Base-by-base conservation (phyloP, 2,888 invertebrate genomes). In the Agapetus fuscipes region DNA sequence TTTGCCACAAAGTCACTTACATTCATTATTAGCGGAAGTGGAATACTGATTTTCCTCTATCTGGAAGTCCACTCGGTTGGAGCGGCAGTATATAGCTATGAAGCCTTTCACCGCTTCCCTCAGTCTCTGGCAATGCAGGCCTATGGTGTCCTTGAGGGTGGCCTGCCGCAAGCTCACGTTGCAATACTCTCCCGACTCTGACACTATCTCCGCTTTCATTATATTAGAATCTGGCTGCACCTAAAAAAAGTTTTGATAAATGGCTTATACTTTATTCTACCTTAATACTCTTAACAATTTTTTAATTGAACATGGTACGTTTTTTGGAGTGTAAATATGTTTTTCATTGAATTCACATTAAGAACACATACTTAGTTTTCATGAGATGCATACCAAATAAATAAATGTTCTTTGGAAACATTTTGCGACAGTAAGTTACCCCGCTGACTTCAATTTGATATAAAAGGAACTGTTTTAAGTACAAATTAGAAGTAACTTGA, bases 11-110 rank as follows among this genome's bases (percentile, higher is more conserved):
- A n/a, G 20, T 20, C 4, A 58, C 63, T 61, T 52, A 68, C 67
- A 57, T 17, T 45, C 49, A 1, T 54, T 49, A 48, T 71, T 56
- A 60, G 62, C 66, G 12, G 72, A 70, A 17, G 72, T 58, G 52
- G 71, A 63, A 48, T 74, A 74, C 28, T 74, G 69, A 15, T 70
- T 62, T 33, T 74, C 79, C 1, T 71, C 72, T 46, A 88, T 69
- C 48, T 78, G 77, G 62, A 91, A 90, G 62, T 90, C 85, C 2
- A 90, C 81, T 26, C 84, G 76, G 53, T 89, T 83, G 0, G 88
- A 83, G 51, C 84, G 78, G 34, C 85, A 83, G 62, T 93, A 94
- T 50, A 91, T 80, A 52, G 86, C 83, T 3, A 96, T 76, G 3
- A 94, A 66, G 46, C 83, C 78, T 39, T 88, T 82, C 30, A 93